Evolutionary conservation across 2,797 vertebrate genomes (phyloP).

Genomic region (Rhinophrynus dorsalis): DNA sequence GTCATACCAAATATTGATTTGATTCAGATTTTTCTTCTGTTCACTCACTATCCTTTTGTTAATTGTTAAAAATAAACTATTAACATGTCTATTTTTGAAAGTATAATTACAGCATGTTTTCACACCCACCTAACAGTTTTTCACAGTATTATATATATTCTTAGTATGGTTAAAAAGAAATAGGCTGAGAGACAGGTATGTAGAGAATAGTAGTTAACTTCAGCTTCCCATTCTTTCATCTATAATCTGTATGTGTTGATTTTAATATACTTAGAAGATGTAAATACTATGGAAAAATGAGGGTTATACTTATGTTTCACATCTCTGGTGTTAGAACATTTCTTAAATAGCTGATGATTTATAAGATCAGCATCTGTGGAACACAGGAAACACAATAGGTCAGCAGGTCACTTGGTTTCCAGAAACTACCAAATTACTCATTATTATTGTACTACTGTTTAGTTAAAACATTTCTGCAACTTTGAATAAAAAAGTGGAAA

Average conservation of each 20-base stretch:
- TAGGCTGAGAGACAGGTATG: neutral
- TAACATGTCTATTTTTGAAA: too few relatives aligned
- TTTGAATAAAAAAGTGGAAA: too few relatives aligned
- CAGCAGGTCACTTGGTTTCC: slow-evolving; percentile 13
- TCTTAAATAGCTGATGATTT: neutral
- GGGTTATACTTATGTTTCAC: slow-evolving; percentile 27
- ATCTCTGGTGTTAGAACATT: slow-evolving; percentile 3
- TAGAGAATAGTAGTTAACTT: neutral
- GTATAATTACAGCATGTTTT: too few relatives aligned
- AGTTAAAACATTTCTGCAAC: too few relatives aligned
- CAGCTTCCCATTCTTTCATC: slow-evolving; percentile 8
- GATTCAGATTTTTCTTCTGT: too few relatives aligned
- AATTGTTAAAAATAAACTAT: too few relatives aligned
- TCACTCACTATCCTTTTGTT: too few relatives aligned
- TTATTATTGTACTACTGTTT: too few relatives aligned
- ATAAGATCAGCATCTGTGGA: slow-evolving; percentile 8
- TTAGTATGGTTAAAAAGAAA: slow-evolving; percentile 6
- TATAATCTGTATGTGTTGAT: slow-evolving; percentile 18
- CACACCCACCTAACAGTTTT: too few relatives aligned
- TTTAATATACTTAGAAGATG: slow-evolving; percentile 14
- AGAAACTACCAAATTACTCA: too few relatives aligned
- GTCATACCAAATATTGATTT: too few relatives aligned
- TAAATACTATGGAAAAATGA: slow-evolving; percentile 9
- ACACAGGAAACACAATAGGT: neutral
- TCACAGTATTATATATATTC: too few relatives aligned